A percentile compares a stretch with the other conserved stretches of the same genome.
Evolutionary conservation across 2,797 vertebrate species (phyloP).

Genomic region (Myoxocephalus aenaeus): DNA sequence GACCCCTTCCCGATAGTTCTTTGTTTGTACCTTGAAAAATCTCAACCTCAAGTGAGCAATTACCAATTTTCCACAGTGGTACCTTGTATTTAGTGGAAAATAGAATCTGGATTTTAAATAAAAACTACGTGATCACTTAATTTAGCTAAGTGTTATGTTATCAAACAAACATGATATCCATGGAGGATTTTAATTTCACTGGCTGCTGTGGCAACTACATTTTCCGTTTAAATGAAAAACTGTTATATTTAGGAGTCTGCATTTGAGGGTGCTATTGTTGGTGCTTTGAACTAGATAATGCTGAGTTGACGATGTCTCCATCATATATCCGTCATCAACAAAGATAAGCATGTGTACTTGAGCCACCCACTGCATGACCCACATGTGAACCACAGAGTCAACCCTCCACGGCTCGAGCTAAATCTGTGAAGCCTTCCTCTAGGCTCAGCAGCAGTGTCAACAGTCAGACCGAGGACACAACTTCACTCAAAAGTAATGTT

Average conservation of each 20-base stretch:
- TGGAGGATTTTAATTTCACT: slow-evolving; percentile 9
- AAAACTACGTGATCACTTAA: slow-evolving; percentile 18
- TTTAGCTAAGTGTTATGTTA: slow-evolving; percentile 14
- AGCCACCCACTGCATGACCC: slow-evolving; percentile 62
- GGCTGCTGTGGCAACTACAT: slow-evolving; percentile 3
- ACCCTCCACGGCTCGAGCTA: slow-evolving; percentile 40
- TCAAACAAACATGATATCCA: slow-evolving; percentile 26
- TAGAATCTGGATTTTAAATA: background rate
- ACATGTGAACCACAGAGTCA: slow-evolving; percentile 47
- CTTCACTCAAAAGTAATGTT: slow-evolving; percentile 28
- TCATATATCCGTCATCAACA: slow-evolving; percentile 43
- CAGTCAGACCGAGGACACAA: slow-evolving; percentile 39
- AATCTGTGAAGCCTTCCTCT: slow-evolving; percentile 46
- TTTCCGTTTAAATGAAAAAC: slow-evolving; percentile 12
- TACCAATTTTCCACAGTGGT: background rate
- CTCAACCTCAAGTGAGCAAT: slow-evolving; percentile 4
- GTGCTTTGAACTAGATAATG: slow-evolving; percentile 36
- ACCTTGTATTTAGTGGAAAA: background rate
- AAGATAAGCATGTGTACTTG: slow-evolving; percentile 53
- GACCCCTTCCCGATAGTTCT: background rate
- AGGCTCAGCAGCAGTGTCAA: slow-evolving; percentile 34
- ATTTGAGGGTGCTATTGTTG: slow-evolving; percentile 10
- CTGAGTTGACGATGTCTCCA: slow-evolving; percentile 19
- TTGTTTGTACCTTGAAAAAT: slow-evolving; percentile 5
- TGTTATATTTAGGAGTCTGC: background rate